Percentiles rank a stretch among this genome's conserved stretches.
phyloP scores from a whole-genome alignment of 2,113 vertebrate genomes.

The Bubo blakistoni region DNA sequence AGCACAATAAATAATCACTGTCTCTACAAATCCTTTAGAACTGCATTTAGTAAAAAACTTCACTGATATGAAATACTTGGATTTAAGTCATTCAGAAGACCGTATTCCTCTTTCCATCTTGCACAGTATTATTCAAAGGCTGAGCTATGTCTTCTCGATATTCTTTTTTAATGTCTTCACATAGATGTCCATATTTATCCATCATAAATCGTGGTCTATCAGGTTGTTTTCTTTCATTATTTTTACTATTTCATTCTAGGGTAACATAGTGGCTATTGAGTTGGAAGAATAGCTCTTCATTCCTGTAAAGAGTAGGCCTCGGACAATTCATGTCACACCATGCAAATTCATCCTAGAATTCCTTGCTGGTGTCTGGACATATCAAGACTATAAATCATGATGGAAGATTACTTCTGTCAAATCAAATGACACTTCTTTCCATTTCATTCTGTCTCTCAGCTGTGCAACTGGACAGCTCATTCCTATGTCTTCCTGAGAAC shows the following conservation, averaged over 20 bases:
- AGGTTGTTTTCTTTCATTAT: neutral
- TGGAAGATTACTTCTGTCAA: neutral
- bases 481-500: neutral
- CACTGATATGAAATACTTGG: neutral
- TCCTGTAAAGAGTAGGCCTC: neutral
- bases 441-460: neutral
- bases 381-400: neutral
- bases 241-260: neutral
- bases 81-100: neutral
- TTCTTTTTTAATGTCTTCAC: neutral
- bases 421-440: neutral
- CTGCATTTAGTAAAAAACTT: neutral
- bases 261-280: neutral
- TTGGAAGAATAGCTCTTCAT: neutral
- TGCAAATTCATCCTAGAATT: neutral
- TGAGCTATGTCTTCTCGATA: neutral
- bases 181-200: neutral
- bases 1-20: neutral
- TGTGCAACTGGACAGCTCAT: neutral
- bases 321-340: neutral
- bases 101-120: neutral
- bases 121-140: neutral
- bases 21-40: neutral
- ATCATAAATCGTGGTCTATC: neutral
- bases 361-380: neutral